Base-by-base conservation (phyloP, 1,140 invertebrate species). In the Eupristina koningsbergeri region DNA sequence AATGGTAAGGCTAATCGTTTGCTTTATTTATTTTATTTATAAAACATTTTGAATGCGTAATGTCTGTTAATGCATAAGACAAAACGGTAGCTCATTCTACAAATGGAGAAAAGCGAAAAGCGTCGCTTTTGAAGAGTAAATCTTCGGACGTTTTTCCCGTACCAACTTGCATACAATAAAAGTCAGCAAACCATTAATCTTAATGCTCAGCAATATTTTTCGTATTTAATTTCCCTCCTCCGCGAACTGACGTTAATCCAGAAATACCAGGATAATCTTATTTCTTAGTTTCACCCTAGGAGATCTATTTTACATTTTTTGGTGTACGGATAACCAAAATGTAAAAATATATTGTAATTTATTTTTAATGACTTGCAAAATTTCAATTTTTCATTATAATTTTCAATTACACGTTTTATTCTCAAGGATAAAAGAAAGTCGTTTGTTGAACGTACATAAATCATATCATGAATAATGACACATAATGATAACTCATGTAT, bases 261-360 rank as follows among this genome's bases (percentile, higher is more conserved):
- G 53, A 83, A 83, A 83, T 78, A 83, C 64, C 64, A n/a, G 64
- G 81, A 83, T 77, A 67, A 77, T 75, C 81, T 77, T 58, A 45
- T 64, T 64, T 19, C 47, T 45, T 39, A 69, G 5, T 53, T 29
- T 50, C 31, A 22, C 26, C 39, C 2, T 26, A 31, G 76, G 15
- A 26, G 76, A 15, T 31, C 45, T n/a, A 13, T 47, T n/a, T 3
- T 29, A 63, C 47, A 17, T 41, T 45, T 71, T 6, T 22, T 13
- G 50, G 34, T 71, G 34, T 58, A 58, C 69, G 29, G 47, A 58
- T 80, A 34, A 71, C 13, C 15, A 7, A 17, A 50, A 50, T 50
- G 47, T 45, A 45, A 45, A 13, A 45, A 13, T 45, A 7, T 45
- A 45, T 45, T 13, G 13, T 13, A 45, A 6, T n/a, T 45, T 45